Percentiles rank a stretch among this genome's conserved stretches.
These are phyloP conservation scores for Magallana nippona DNA, from an alignment of 2,888 invertebrate genomes.

Conservation along the genomic window DNA sequence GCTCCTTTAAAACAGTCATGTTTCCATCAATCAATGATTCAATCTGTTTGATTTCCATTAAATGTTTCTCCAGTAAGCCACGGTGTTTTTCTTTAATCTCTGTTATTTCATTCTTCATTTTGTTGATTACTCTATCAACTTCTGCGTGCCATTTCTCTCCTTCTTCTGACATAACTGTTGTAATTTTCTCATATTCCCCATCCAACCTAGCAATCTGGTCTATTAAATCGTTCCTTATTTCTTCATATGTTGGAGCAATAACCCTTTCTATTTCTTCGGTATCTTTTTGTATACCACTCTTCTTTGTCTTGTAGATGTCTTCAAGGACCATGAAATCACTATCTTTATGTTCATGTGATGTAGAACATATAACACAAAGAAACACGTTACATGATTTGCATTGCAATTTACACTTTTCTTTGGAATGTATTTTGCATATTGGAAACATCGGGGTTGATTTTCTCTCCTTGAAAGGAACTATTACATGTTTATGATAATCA, in stretches of 20 bases:
- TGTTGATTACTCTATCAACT: not conserved
- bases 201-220: not conserved
- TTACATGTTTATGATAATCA: not conserved
- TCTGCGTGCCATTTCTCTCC: not conserved
- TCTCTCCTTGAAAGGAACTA: not conserved
- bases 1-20: not conserved
- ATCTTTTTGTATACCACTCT: not conserved
- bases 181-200: not conserved
- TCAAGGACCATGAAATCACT: not conserved
- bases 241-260: not conserved
- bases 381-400: not conserved
- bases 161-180: not conserved
- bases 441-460: not conserved
- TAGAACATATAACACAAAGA: not conserved
- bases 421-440: not conserved
- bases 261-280: not conserved
- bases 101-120: not conserved
- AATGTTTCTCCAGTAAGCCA: not conserved
- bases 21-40: not conserved
- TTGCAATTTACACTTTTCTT: not conserved
- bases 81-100: not conserved
- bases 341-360: not conserved
- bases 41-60: not conserved
- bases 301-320: not conserved
- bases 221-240: not conserved